Evolutionary conservation across 1,140 invertebrate species (phyloP).

Genomic region (Aphidius gifuensis): DNA sequence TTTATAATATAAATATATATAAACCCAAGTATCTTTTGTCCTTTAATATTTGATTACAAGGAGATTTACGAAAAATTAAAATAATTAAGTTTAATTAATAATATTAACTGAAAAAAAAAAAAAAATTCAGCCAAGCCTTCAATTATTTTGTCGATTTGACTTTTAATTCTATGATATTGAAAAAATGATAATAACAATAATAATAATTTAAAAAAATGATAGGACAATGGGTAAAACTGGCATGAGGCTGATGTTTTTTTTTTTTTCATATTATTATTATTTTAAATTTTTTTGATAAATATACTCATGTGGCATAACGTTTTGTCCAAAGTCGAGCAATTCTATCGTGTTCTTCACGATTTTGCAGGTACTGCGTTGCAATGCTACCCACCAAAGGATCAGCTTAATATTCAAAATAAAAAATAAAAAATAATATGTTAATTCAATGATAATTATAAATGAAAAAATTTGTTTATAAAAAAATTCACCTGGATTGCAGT

Average conservation of each 20-base stretch:
- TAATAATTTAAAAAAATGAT: no score
- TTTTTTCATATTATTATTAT: constrained; percentile 14
- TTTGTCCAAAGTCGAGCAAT: constrained; percentile 98
- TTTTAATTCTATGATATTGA: no score
- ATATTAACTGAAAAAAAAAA: no score
- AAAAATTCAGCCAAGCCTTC: no score
- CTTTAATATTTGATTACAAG: no score
- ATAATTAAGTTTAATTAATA: no score
- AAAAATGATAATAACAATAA: no score
- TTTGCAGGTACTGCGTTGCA: constrained; percentile 95
- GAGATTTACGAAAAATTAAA: no score
- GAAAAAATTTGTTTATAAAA: constrained; percentile 18
- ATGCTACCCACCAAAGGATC: constrained; percentile 97
- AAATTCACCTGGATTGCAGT: constrained; percentile 88
- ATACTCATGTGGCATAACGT: constrained; percentile 86
- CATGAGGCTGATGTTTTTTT: constrained; percentile 45
- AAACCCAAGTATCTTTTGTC: no score
- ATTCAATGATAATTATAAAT: not conserved
- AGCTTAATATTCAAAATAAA: constrained; percentile 60
- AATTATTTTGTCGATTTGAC: no score
- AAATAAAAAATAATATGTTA: not conserved
- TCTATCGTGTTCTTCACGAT: constrained; percentile 95
- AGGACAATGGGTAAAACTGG: constrained; percentile 28
- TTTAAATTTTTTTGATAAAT: not conserved
- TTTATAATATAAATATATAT: no score